Base-by-base conservation (phyloP, 2,888 invertebrate genomes). In the Sinotaia quadrata region DNA sequence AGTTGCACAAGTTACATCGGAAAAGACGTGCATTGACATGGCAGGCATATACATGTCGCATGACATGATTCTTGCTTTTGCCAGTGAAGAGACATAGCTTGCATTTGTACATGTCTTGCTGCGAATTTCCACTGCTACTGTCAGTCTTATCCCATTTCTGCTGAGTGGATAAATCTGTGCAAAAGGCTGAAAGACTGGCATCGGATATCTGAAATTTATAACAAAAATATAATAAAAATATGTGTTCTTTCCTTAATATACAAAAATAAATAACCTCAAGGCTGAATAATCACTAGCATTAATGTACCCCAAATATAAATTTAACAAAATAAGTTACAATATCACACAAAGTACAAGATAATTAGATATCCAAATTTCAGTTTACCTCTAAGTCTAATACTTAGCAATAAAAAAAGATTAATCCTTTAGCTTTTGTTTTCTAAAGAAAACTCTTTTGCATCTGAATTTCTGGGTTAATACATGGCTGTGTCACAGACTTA, bases 1-100 rank as follows among this genome's bases (percentile, higher is more conserved):
- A 97, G 80, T 93, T 93, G 89, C 97, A 97, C 89, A 95, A 94
- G 78, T 92, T 91, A 88, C 97, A 97, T n/a, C 94, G 92, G 89
- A 94, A 95, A 88, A 94, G 91, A 80, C 91, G 91, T 90, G 90
- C 92, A 91, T 94, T 94, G 79, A 93, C 91, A 89, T 95, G 95
- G 81, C 93, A 92, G 47, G 92, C 91, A 75, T 92, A 91, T 84
- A 94, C 94, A 88, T 94, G 94, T 63, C 91, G 91, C 21, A 91
- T 90, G 71, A 93, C 89, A 79, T 92, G 91, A 68, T 91, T 91
- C 66, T 91, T 91, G 76, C 92, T 93, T 41, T 91, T 89, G 61
- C 92, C 92, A 44, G 91, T 91, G 85, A 92, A 93, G 36, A 93
- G 90, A 84, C 93, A 93, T 80, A 93, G 90, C 61, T 93, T 92